phyloP scores from a whole-genome alignment of 2,113 vertebrate genomes.

The Variabilichromis moorii region DNA sequence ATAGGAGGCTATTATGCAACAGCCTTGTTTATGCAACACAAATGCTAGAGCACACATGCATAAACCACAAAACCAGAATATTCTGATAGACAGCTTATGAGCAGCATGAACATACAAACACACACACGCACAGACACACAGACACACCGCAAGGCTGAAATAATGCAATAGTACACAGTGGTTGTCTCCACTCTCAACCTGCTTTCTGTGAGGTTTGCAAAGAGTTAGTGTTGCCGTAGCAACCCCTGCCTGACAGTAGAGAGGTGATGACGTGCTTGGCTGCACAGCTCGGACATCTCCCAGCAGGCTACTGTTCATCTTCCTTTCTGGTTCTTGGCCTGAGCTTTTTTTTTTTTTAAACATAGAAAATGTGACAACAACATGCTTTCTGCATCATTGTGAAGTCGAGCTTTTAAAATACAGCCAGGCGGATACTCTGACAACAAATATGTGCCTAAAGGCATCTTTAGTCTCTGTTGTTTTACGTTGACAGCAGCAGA shows the following conservation, averaged over 20 bases:
- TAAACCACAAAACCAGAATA: slow-evolving; percentile 27
- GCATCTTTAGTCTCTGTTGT: not conserved
- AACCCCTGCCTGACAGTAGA: slow-evolving; percentile 33
- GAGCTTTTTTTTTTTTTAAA: not conserved
- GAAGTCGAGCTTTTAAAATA: not conserved
- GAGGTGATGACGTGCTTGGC: slow-evolving; percentile 23
- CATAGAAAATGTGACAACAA: not conserved
- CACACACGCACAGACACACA: not conserved
- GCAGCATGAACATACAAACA: not conserved
- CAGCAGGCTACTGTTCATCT: slow-evolving; percentile 17
- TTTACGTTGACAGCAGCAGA: not conserved
- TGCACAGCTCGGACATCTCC: slow-evolving; percentile 36
- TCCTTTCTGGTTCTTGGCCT: not conserved
- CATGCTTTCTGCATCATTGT: not conserved
- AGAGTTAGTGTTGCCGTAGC: slow-evolving; percentile 51
- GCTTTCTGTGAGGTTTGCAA: slow-evolving; percentile 23
- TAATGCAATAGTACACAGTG: slow-evolving; percentile 28
- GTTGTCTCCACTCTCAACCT: not conserved
- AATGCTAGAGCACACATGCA: slow-evolving; percentile 2
- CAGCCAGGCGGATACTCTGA: not conserved
- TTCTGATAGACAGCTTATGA: not conserved
- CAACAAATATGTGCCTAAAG: not conserved
- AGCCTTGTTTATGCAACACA: slow-evolving; percentile 48
- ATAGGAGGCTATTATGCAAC: slow-evolving; percentile 63
- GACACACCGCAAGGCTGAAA: not conserved